phyloP scores from a whole-genome alignment of 2,797 vertebrate genomes.

The Notolepis coatsorum region DNA sequence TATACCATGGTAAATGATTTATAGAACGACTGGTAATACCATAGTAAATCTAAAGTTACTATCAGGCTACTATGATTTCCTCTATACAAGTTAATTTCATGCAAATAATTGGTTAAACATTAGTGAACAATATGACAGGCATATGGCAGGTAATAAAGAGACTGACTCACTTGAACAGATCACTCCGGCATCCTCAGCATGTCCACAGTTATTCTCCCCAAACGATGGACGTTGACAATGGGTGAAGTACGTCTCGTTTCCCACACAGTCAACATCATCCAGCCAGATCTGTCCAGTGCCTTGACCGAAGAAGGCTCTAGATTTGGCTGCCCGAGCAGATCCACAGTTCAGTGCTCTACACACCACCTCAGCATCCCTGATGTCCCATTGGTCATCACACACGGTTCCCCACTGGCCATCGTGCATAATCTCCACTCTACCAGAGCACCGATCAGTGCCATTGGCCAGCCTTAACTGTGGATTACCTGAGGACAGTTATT shows the following conservation, averaged over 20 bases:
- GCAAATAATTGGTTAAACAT: too few species aligned
- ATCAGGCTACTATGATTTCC: too few species aligned
- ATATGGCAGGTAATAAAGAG: background rate
- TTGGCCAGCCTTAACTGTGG: slow-evolving; percentile 51
- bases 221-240: slow-evolving; percentile 47
- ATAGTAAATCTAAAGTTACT: too few species aligned
- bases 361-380: slow-evolving; percentile 65
- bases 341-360: slow-evolving; percentile 71
- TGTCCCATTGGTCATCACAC: slow-evolving; percentile 72
- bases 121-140: too few species aligned
- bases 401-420: slow-evolving; percentile 70
- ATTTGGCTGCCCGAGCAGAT: slow-evolving; percentile 47
- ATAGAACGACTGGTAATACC: too few species aligned
- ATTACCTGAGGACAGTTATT: slow-evolving; percentile 35
- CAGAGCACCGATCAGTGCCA: slow-evolving; percentile 65
- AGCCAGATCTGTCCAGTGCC: slow-evolving; percentile 62
- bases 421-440: slow-evolving; percentile 67
- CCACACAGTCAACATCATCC: slow-evolving; percentile 59
- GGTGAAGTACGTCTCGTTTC: slow-evolving; percentile 62
- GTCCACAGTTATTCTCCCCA: slow-evolving; percentile 67
- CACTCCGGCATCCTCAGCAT: slow-evolving; percentile 69
- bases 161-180: slow-evolving; percentile 65
- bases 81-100: too few species aligned
- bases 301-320: slow-evolving; percentile 53
- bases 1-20: too few species aligned